Base-by-base conservation (phyloP, 1,140 invertebrate species). In the Temnothorax nylanderi region DNA sequence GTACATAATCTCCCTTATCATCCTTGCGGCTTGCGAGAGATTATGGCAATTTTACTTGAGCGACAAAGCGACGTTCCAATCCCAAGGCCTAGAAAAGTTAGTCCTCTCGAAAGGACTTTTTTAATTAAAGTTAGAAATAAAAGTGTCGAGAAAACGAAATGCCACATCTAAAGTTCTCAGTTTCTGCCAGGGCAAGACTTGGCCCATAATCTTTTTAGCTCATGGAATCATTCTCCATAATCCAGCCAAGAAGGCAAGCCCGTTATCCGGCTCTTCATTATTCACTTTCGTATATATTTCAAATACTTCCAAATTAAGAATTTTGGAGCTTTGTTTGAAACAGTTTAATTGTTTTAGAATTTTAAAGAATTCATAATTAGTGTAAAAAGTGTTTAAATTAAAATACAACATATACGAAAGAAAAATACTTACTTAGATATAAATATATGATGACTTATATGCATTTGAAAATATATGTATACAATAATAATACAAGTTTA, bases 91-190 rank as follows among this genome's bases (percentile, higher is more conserved):
- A 60, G 67, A 60, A 74, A 84, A 84, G 69, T 84, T 62, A 60
- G 80, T 74, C 44, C 80, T 26, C 54, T 37, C 54, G 54, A 62
- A 58, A 74, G n/a, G 69, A 84, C 69, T 84, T 84, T 84, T 84
- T 84, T 84, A 84, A 84, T 84, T 84, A 84, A 84, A 84, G 69
- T 84, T 71, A 74, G 80, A 84, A 74, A 84, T 84, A 74, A 84
- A 84, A 32, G 69, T 74, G 80, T 75, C 80, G 69, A 74, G 69
- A 37, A 84, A 84, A 74, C 80, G 80, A 74, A 84, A 84, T 75
- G 69, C 54, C 41, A 84, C 80, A 67, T 74, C 41, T 75, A 84
- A 75, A 84, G 69, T 26, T 26, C 26, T 26, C 26, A 26, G 26
- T 74, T 74, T 75, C 69, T 21, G 7, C 41, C 69, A 7, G 11